Conservation (phyloP, 2,113 vertebrate genomes). For the Sorex fumeus region DNA sequence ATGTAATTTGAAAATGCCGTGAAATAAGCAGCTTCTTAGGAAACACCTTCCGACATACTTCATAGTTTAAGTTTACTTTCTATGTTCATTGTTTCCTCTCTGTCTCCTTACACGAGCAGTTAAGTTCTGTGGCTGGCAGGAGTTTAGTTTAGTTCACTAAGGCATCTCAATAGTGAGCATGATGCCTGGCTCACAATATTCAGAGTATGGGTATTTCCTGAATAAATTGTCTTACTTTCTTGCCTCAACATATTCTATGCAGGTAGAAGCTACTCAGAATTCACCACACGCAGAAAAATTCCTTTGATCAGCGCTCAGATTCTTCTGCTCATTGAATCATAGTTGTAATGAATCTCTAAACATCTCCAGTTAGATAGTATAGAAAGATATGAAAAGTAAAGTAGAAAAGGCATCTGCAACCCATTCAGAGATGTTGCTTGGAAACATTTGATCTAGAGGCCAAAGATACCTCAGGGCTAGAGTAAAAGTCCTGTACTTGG, state of each 20-base stretch:
- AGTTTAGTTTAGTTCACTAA: neutral
- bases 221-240: neutral
- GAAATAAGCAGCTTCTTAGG: neutral
- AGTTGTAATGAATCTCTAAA: slow-evolving; percentile 34
- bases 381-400: neutral
- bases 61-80: neutral
- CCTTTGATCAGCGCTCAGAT: neutral
- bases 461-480: too few species aligned
- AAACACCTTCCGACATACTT: neutral
- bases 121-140: neutral
- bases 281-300: neutral
- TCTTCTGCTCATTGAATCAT: neutral
- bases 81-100: neutral
- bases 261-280: slow-evolving; percentile 26
- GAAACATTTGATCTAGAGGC: neutral
- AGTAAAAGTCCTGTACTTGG: too few species aligned
- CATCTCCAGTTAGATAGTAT: neutral
- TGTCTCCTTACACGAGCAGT: neutral
- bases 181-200: neutral
- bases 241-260: slow-evolving; percentile 16
- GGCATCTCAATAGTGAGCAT: neutral
- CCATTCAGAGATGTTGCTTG: neutral
- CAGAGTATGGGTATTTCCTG: neutral
- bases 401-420: neutral
- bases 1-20: neutral